Evolutionary conservation across 2,797 vertebrate genomes (phyloP), one percentile per base, ranked within the genome.

Genomic region (Pantherophis vulpinus): DNA sequence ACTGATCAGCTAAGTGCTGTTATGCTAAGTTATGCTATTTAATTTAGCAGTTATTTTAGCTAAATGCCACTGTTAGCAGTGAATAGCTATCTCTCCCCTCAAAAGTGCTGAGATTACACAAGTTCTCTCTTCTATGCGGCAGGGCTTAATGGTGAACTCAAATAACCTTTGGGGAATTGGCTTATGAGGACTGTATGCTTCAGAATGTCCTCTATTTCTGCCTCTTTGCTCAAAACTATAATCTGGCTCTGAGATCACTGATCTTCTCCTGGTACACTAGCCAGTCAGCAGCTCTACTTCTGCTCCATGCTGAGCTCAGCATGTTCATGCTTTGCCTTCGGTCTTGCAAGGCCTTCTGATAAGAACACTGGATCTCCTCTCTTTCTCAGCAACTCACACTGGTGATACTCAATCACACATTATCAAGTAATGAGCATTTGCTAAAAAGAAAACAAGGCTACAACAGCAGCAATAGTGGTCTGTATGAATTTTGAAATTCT

Each of bases 401-500:
- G 27, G 42, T 83, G 20, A 83, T 83, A 20, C 37, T 47, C 74
- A 47, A 79, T 47, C 37, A n/a, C 3, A 4, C 18, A 20, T 47
- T 42, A 12, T 10, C 51, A 54, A 54, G 51, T 54, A 54, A 54
- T 54, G 51, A 54, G 20, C 18, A 88, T 88, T 14, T 79, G 59
- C 3, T 27, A 70, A 88, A 54, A 59, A 63, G 2, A 27, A 91
- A 91, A 29, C 37, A 70, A 87, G 13, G 16, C 7, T n/a, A 23
- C 27, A 59, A 55, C 51, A 58, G 20, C 54, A 90, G 63, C 86
- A 83, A 56, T 23, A 23, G 5, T 91, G 23, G 8, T 92, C 12
- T 18, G 88, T 56, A 47, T 32, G 66, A 87, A 91, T 94, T 93
- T 54, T 92, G 74, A 93, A 88, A 4, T 70, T 14, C 93, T 47